Conservation (phyloP, 2,888 invertebrate species). For the Amphipyra berbera region DNA sequence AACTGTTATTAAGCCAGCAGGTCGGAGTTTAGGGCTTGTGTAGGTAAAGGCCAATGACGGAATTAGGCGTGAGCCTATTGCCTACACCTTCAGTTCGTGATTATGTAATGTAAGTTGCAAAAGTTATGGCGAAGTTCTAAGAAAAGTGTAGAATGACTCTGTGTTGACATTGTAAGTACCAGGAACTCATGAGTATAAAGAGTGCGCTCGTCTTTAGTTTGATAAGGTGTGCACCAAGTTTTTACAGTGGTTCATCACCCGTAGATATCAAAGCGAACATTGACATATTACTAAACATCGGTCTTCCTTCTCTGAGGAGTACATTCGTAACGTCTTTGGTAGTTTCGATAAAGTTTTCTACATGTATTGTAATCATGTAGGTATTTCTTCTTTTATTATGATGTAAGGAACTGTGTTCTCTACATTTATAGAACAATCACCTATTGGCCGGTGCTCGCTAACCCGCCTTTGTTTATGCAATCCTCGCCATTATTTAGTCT, state of each 20-base stretch:
- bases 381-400: background rate
- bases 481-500: conserved; percentile 9
- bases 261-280: too few relatives aligned
- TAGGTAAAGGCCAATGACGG: too few relatives aligned
- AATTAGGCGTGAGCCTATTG: too few relatives aligned
- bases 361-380: too few relatives aligned
- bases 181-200: conserved; percentile 19
- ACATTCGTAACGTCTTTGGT: background rate
- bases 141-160: conserved; percentile 16
- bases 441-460: background rate
- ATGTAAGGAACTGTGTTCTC: conserved; percentile 2
- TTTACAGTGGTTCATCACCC: too few relatives aligned
- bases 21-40: too few relatives aligned
- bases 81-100: too few relatives aligned
- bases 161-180: conserved; percentile 25
- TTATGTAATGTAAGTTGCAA: background rate
- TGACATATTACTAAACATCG: too few relatives aligned
- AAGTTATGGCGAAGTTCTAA: conserved; percentile 8
- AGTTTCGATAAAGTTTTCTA: too few relatives aligned
- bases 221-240: background rate
- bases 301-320: background rate
- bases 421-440: conserved; percentile 26
- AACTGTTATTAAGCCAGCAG: too few relatives aligned
- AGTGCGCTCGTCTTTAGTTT: background rate
- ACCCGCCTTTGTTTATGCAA: conserved; percentile 24